Evolutionary conservation across 1,140 invertebrate genomes (phyloP).

Genomic region (Diploscapter pachys): DNA sequence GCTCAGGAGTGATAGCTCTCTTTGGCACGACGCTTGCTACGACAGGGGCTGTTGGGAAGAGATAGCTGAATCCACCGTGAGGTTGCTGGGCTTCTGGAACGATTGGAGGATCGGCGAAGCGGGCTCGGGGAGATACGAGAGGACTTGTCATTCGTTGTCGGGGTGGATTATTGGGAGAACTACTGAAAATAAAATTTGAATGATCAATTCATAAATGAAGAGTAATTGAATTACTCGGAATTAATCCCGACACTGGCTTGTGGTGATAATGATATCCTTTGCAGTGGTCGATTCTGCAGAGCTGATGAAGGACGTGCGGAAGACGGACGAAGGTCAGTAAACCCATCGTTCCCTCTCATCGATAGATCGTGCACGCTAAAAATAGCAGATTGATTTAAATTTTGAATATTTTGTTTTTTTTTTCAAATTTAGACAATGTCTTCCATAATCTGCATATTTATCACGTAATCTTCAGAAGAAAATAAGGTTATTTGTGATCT

Average conservation of each 20-base stretch:
- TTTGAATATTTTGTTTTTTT: too few relatives aligned
- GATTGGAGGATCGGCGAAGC: slow-evolving; percentile 28
- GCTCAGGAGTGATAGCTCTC: slow-evolving; percentile 29
- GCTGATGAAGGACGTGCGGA: not conserved
- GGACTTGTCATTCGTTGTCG: slow-evolving; percentile 19
- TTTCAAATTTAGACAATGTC: too few relatives aligned
- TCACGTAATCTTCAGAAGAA: too few relatives aligned
- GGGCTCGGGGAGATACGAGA: slow-evolving; percentile 21
- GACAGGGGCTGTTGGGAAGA: slow-evolving; percentile 38
- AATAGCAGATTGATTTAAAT: not conserved
- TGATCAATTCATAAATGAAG: too few relatives aligned
- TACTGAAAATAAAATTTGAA: too few relatives aligned
- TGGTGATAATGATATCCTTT: not conserved
- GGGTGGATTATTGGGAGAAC: slow-evolving; percentile 3
- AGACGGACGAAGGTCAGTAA: slow-evolving; percentile 11
- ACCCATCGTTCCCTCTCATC: slow-evolving; percentile 5
- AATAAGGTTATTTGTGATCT: not conserved
- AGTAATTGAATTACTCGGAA: too few relatives aligned
- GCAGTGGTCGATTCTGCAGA: not conserved
- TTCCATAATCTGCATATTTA: too few relatives aligned
- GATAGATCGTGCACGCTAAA: slow-evolving; percentile 27
- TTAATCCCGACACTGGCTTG: not conserved
- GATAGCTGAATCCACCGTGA: slow-evolving; percentile 37
- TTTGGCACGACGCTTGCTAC: slow-evolving; percentile 29
- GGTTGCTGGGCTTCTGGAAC: slow-evolving; percentile 29